Base-by-base conservation (phyloP, 1,140 invertebrate species). In the Diorhabda elongata region DNA sequence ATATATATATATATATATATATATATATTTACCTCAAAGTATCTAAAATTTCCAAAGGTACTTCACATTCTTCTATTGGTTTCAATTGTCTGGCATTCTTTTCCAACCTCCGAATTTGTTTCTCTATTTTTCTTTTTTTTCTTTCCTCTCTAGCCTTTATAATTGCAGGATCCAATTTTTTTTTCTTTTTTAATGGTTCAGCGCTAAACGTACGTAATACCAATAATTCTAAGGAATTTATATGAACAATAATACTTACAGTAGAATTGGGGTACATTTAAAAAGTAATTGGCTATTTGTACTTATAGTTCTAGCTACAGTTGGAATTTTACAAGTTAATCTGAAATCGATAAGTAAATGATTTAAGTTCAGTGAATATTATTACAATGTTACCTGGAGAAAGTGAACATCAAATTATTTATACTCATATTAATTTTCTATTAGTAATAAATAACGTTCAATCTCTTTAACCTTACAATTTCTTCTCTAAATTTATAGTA, bases 161-260 rank as follows among this genome's bases (percentile, higher is more conserved):
- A 44, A 96, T 82, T 8, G 84, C 83, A 43, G 94, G 94, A 84
- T 97, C 94, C 3, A 95, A 67, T 77, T 85, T 90, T 77, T 91
- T 95, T 80, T 94, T 96, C 81, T 92, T 96, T 79, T 93, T 96
- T 71, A 96, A 80, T 3, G 95, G 94, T 81, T 96, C 93, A 45
- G 85, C 91, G 76, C 89, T 90, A 74, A 9, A 52, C 5, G 5
- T 52, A 6, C 8, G 8, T 52, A 9, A 9, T 52, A 52, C 2
- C 5, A 5, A 52, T 6, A 5, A 52, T 52, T 52, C 47, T 52
- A 52, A 52, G n/a, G 6, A 52, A 3, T 2, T 52, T 8, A 52
- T 8, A 6, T 52, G 4, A 2, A n/a, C 2, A 8, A n/a, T 52
- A 63, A 63, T n/a, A 63, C 64, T 66, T 66, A 66, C 64, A 66